Conservation (phyloP, 2,888 invertebrate species). For the Drosophila mayaguana region DNA sequence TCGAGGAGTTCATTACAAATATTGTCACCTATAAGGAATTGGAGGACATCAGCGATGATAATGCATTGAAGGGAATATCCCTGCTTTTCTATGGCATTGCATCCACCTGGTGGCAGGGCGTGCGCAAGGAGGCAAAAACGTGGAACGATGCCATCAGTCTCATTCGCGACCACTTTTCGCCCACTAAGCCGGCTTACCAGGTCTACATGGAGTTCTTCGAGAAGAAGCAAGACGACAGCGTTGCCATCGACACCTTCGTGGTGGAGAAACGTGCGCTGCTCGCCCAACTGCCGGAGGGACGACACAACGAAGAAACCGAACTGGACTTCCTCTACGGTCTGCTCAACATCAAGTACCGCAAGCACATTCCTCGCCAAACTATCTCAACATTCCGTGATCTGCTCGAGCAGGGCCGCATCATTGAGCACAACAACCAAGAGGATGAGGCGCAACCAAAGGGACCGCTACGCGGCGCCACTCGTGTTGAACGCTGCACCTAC, state of each 20-base stretch:
- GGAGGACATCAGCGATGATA: conserved; percentile 79
- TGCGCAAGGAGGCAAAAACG: conserved; percentile 81
- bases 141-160: conserved; percentile 81
- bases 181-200: conserved; percentile 82
- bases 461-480: conserved; percentile 58
- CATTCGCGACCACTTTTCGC: conserved; percentile 83
- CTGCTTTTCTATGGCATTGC: conserved; percentile 79
- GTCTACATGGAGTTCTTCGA: conserved; percentile 83
- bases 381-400: conserved; percentile 80
- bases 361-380: conserved; percentile 77
- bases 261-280: conserved; percentile 82
- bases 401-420: conserved; percentile 81
- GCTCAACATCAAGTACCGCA: conserved; percentile 81
- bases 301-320: conserved; percentile 81
- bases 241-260: conserved; percentile 80
- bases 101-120: conserved; percentile 84
- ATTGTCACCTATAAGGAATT: conserved; percentile 81
- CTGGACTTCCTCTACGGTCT: conserved; percentile 82
- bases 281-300: conserved; percentile 81
- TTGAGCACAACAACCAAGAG: conserved; percentile 80
- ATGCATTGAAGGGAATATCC: conserved; percentile 81
- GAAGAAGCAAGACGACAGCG: conserved; percentile 69
- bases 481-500: conserved; percentile 76
- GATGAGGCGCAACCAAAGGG: conserved; percentile 41
- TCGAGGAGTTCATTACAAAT: conserved; percentile 81